Base-by-base conservation (phyloP, 2,113 vertebrate genomes). In the Orientallactaga bullata region DNA sequence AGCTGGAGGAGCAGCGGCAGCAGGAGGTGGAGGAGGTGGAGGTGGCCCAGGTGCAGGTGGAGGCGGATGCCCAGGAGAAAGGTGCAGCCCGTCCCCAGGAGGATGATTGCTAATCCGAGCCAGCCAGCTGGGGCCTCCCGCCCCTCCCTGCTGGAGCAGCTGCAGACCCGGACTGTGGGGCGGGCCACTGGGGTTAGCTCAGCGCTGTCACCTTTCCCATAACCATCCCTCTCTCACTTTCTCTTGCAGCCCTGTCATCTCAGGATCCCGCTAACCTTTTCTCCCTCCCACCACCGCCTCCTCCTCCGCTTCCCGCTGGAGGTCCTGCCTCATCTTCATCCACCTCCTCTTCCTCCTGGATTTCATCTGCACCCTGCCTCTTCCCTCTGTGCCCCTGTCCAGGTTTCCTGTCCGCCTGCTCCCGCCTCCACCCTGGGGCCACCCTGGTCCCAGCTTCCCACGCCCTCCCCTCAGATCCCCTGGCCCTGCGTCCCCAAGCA, bases 51-150 rank as follows among this genome's bases (percentile, higher is more conserved):
- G 97, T 98, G 93, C 96, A 97, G 97, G 96, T 97, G 94, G 96
- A 96, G 95, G 96, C 96, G 97, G 98, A 98, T 96, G 63, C 97
- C 85, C 97, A 97, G 97, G 98, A 98, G 98, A 98, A 98, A 98
- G 97, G 98, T 98, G 98, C 98, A 98, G 97, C 98, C 98, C 93
- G 94, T 95, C 98, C 98, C 97, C 98, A 98, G 97, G 97, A 98
- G 96, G 97, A 87, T 92, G 92, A 97, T 94, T 96, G 94, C 96
- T 96, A 93, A 96, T 88, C 93, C 32, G 1, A 90, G 92, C 96
- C 94, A 47, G 42, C 39, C 42, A 47, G 42, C 42, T 8, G 42
- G 96, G 96, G 95, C 97, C 97, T 97, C 98, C 97, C 97, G 86
- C 94, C 97, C 15, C 97, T 72, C 96, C 97, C 96, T 84, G 95